Conservation (phyloP, 2,113 vertebrate genomes). For the Coptodon rendalli region DNA sequence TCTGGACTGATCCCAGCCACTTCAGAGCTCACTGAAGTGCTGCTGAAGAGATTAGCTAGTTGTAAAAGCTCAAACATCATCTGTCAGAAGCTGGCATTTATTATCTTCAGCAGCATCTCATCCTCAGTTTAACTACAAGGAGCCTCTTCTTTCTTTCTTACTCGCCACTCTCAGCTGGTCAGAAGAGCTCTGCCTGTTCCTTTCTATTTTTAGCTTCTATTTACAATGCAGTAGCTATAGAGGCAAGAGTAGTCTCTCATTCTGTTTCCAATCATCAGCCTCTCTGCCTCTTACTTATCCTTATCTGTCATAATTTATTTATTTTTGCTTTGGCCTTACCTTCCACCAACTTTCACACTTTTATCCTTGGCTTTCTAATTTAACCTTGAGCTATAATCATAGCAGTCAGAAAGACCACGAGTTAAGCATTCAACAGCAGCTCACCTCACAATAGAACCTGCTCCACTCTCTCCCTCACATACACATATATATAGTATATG, state of each 20-base stretch:
- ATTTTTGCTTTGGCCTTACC: background rate
- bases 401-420: background rate
- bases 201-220: slow-evolving; percentile 69
- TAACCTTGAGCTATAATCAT: background rate
- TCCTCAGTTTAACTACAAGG: slow-evolving; percentile 3
- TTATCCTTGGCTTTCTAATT: background rate
- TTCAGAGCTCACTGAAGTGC: slow-evolving; percentile 5
- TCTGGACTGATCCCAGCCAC: background rate
- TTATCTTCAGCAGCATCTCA: slow-evolving; percentile 12
- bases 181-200: slow-evolving; percentile 47
- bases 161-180: slow-evolving; percentile 41
- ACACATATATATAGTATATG: background rate
- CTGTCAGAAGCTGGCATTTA: slow-evolving; percentile 1
- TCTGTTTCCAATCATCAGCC: slow-evolving; percentile 17
- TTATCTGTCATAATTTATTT: background rate
- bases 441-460: background rate
- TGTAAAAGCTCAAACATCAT: slow-evolving; percentile 28
- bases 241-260: slow-evolving; percentile 28
- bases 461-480: background rate
- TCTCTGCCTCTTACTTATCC: background rate
- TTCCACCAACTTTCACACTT: background rate
- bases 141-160: slow-evolving; percentile 11
- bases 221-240: slow-evolving; percentile 62
- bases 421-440: background rate
- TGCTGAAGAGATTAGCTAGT: background rate